Percentiles rank a stretch among this genome's conserved stretches.
These are phyloP conservation scores for Prionace glauca DNA, from an alignment of 2,797 vertebrate genomes.

Conservation along the genomic window DNA sequence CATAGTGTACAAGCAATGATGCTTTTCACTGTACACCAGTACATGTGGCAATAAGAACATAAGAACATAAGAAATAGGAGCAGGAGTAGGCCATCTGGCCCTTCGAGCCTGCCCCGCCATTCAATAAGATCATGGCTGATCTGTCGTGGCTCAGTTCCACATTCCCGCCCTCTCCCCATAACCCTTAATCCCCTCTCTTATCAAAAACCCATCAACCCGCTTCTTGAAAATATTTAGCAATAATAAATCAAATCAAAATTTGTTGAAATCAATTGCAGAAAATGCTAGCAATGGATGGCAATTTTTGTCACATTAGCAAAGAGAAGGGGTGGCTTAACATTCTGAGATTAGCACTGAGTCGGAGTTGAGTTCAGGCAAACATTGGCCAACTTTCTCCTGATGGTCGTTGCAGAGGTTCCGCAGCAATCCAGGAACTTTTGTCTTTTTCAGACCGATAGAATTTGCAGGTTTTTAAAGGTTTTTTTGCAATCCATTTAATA, in stretches of 20 bases:
- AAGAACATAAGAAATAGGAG: too few species aligned
- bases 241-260: not conserved
- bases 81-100: too few species aligned
- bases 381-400: not conserved
- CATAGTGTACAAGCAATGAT: too few species aligned
- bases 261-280: not conserved
- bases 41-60: too few species aligned
- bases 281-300: not conserved
- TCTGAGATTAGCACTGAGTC: not conserved
- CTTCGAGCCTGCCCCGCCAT: too few species aligned
- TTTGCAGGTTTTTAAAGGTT: not conserved
- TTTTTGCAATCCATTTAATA: not conserved
- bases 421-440: not conserved
- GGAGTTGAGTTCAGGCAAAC: not conserved
- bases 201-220: too few species aligned
- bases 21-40: too few species aligned
- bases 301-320: not conserved
- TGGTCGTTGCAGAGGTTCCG: not conserved
- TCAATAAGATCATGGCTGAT: too few species aligned
- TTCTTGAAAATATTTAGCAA: too few species aligned
- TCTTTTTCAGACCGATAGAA: not conserved
- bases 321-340: not conserved
- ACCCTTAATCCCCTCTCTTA: too few species aligned
- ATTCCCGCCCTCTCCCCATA: too few species aligned
- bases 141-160: too few species aligned